Evolutionary conservation across 2,797 vertebrate genomes (phyloP), one percentile per base, ranked within the genome.

Genomic region (Peromyscus eremicus): DNA sequence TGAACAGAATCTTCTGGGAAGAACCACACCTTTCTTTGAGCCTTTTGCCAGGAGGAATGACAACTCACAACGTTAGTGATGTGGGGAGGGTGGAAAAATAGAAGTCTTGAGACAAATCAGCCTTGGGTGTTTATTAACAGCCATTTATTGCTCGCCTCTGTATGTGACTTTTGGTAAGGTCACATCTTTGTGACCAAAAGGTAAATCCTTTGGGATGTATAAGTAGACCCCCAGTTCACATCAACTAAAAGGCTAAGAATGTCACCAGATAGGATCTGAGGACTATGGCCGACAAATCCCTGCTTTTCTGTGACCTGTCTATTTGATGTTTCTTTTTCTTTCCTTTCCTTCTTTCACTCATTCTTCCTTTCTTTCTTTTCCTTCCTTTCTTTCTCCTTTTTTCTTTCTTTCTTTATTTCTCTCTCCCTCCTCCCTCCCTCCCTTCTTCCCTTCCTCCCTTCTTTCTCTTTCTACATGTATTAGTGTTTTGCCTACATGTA

Each of bases 321-420:
- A 62, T 55, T 49, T 82, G 55, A 62, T 40, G 37, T 73, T 40
- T 68, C 29, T 23, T 49, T 21, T 79, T 49, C 16, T 49, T 32
- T 32, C n/a, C n/a, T 37, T 60, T 60, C 57, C 57, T 60, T 60
- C 57, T 6, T 60, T 60, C 57, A 19, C 21, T 60, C 57, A 1
- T 7, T 60, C 19, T 21, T 60, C 21, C 57, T 21, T 60, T 60
- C 60, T 25, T 25, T 25, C 60, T 5, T 25, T 62, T 8, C 21
- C 9, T 62, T 11, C 11, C 9, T 62, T 10, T 1, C 27, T 4
- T 2, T 12, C 4, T 13, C 21, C 19, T 23, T 29, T 3, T 12
- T 10, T 64, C 27, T 23, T 52, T 52, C 49, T 49, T 52, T 52
- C 49, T 52, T 52, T 11, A 13, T 52, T 52, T 13, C 14, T 55